Evolutionary conservation across 2,888 invertebrate species (phyloP).

Genomic region (Prosopocoilus inquinatus): DNA sequence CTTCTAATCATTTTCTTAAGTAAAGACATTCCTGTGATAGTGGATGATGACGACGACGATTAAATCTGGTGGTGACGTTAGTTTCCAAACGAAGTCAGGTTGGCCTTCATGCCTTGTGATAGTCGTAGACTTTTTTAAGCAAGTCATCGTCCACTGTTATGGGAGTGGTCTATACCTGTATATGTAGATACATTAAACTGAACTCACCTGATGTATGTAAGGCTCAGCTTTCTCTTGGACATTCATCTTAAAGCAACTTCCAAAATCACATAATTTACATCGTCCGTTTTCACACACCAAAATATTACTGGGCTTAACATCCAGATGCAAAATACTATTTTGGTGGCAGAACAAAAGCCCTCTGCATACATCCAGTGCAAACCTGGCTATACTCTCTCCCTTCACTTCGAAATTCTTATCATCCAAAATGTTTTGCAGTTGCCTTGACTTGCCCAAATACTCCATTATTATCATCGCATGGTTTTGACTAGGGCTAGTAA

Average conservation of each 20-base stretch:
- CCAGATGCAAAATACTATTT: constrained; percentile 43
- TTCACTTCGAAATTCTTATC: constrained; percentile 21
- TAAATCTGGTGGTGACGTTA: no score
- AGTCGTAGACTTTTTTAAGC: no score
- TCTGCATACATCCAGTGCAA: constrained; percentile 35
- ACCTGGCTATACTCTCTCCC: constrained; percentile 23
- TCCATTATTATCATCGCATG: constrained; percentile 44
- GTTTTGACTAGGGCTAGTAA: constrained; percentile 30
- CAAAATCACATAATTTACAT: constrained; percentile 49
- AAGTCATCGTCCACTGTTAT: no score
- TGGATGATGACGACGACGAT: no score
- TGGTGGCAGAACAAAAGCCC: constrained; percentile 42
- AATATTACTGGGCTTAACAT: constrained; percentile 47
- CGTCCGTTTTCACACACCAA: constrained; percentile 34
- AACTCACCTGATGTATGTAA: constrained; percentile 29
- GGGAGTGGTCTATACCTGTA: not conserved
- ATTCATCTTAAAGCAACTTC: constrained; percentile 35
- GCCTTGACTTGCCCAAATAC: constrained; percentile 32
- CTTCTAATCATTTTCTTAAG: no score
- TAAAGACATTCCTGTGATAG: no score
- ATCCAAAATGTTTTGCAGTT: constrained; percentile 39
- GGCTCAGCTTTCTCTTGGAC: constrained; percentile 6
- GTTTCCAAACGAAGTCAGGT: no score
- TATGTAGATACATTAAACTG: not conserved
- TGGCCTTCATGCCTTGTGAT: no score